Base-by-base conservation (phyloP, 92 coral and sea anemone species). In the Palythoa grandiflora region DNA sequence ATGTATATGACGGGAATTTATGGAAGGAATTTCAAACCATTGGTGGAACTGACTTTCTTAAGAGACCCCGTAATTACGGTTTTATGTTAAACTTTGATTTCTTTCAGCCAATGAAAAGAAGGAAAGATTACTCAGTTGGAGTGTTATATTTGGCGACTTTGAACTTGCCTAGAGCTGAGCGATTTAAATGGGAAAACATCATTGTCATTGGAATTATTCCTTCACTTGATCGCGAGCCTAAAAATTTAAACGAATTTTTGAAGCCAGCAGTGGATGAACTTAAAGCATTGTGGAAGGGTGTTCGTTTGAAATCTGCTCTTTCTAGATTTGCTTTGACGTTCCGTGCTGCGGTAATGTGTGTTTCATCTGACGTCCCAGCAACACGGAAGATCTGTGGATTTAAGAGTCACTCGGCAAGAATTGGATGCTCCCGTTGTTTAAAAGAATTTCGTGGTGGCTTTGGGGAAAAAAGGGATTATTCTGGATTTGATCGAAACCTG, bases 91-190 rank as follows among this genome's bases (percentile, higher is more conserved):
- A 91, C 83, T 93, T 93, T 89, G 96, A 91, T 73, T 88, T 88
- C 57, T 91, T 93, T 89, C 94, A 93, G 51, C 94, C 93, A 20
- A 87, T 93, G 91, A 93, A 93, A 21, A 89, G 79, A 13, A 73
- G 93, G 16, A 91, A 93, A 63, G 95, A 93, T 78, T 90, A 93
- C 52, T 93, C 94, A 36, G 96, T 93, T 37, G 94, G 96, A 16
- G 96, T 93, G 11, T 88, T 93, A 52, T 94, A 91, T 68, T 65
- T 94, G 36, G 93, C 84, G 36, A 93, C 80, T 9, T 28, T 68
- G 39, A 74, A 74, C 16, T n/a, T 74, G 1, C 78, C 78, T 5
- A 74, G 78, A 74, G 54, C 55, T 15, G 28, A 74, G 16, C 5
- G 78, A 74, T 74, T 74, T 17, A 74, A 74, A 17, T 74, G 78